Conservation (phyloP, 2,113 vertebrate genomes). For the Ctenomys sociabilis region DNA sequence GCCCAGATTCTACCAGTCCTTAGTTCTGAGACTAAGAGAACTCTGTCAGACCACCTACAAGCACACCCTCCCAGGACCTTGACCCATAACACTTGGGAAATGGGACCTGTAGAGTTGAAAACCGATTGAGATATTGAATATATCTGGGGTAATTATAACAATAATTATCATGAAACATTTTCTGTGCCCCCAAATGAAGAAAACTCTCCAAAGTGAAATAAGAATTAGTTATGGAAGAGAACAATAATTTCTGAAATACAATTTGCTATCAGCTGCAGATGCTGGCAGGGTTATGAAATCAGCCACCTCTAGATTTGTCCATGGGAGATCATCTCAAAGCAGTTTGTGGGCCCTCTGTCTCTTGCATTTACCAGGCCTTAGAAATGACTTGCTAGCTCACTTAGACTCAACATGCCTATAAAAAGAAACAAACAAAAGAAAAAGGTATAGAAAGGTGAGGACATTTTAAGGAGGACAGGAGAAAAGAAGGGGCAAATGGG, state of each 20-base stretch:
- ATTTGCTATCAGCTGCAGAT: background rate
- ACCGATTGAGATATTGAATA: background rate
- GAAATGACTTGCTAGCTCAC: background rate
- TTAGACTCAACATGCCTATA: background rate
- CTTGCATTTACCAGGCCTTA: background rate
- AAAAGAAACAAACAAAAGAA: background rate
- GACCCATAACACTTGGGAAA: background rate
- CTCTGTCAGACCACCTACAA: background rate
- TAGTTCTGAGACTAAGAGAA: background rate
- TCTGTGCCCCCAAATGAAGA: constrained; percentile 1
- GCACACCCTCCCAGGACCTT: background rate
- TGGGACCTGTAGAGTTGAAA: background rate
- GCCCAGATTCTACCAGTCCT: background rate
- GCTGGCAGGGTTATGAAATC: background rate
- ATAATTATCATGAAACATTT: background rate
- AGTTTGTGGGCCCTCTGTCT: background rate
- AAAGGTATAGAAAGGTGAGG: background rate
- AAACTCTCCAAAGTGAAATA: background rate
- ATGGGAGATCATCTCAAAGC: background rate
- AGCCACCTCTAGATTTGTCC: background rate
- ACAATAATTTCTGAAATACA: background rate
- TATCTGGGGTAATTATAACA: background rate
- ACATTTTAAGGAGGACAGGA: background rate
- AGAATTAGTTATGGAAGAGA: background rate
- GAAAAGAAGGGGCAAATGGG: background rate